These are phyloP conservation scores for Paralvinella palmiformis DNA, from an alignment of 1,140 invertebrate species.

Conservation along the genomic window DNA sequence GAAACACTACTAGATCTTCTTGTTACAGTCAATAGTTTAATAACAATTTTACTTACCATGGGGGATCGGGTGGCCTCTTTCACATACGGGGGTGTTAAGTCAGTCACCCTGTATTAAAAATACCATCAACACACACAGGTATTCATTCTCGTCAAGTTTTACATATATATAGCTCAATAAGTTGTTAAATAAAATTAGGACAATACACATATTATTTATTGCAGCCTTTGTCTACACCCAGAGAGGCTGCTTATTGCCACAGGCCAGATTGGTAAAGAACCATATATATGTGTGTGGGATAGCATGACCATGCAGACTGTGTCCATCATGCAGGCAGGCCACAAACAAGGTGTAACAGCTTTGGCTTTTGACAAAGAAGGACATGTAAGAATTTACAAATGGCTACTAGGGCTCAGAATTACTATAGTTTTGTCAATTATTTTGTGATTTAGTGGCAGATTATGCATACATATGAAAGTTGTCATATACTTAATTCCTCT, in stretches of 20 bases:
- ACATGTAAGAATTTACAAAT: slow-evolving; percentile 31
- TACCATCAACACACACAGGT: no score
- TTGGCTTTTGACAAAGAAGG: slow-evolving; percentile 45
- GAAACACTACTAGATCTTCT: no score
- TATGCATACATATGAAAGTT: no score
- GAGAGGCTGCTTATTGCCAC: slow-evolving; percentile 45
- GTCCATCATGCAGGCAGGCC: slow-evolving; percentile 48
- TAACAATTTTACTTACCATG: no score
- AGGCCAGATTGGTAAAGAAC: slow-evolving; percentile 48
- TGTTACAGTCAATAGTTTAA: no score
- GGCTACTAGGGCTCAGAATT: slow-evolving; percentile 5
- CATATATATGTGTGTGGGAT: slow-evolving; percentile 50
- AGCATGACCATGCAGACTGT: slow-evolving; percentile 33
- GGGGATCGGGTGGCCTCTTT: no score
- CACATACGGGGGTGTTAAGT: no score
- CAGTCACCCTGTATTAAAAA: no score
- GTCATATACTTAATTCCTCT: no score
- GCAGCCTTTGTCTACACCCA: slow-evolving; percentile 45
- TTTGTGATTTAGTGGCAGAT: neutral
- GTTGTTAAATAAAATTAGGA: no score
- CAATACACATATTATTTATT: slow-evolving; percentile 6
- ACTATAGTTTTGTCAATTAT: neutral
- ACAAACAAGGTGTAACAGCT: slow-evolving; percentile 41
- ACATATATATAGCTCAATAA: no score
- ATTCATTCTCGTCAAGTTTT: no score